Percentiles rank a stretch among this genome's conserved stretches.
Evolutionary conservation across 2,113 vertebrate species (phyloP).

Genomic region (Xiphophorus couchianus): DNA sequence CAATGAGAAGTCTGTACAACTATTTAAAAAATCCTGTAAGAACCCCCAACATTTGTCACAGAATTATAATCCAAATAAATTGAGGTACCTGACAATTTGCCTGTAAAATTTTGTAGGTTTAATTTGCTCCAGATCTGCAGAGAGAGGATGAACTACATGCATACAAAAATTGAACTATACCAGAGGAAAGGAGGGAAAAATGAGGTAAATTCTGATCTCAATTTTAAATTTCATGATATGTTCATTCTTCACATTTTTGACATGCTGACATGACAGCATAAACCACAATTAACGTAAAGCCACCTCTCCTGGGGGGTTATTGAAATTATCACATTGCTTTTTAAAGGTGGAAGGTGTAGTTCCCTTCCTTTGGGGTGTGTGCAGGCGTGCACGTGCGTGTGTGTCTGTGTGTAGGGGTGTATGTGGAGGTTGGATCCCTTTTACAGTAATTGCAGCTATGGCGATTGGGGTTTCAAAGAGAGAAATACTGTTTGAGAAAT

Average conservation of each 20-base stretch:
- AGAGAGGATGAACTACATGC: background rate
- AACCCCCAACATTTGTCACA: background rate
- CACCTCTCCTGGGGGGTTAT: conserved; percentile 2
- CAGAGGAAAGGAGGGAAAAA: background rate
- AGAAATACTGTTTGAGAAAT: conserved; percentile 70
- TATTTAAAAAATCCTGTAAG: background rate
- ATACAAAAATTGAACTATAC: background rate
- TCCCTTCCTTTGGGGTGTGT: conserved; percentile 9
- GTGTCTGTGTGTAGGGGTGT: background rate
- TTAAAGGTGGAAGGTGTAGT: conserved; percentile 28
- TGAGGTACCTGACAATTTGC: background rate
- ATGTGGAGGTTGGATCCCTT: conserved; percentile 47
- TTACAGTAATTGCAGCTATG: conserved; percentile 69
- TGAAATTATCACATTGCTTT: conserved; percentile 19
- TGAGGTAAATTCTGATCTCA: background rate
- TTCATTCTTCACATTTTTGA: conserved; percentile 29
- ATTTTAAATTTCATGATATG: conserved; percentile 1
- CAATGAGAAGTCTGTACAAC: background rate
- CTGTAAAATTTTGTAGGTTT: background rate
- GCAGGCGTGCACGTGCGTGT: background rate
- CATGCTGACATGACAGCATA: conserved; percentile 10
- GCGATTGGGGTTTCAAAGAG: conserved; percentile 65
- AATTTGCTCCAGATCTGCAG: background rate
- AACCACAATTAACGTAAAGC: conserved; percentile 28
- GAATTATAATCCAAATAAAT: background rate